Evolutionary conservation across 2,888 invertebrate genomes (phyloP), one percentile per base, ranked within the genome.

Genomic region (Apodemia hepburni): DNA sequence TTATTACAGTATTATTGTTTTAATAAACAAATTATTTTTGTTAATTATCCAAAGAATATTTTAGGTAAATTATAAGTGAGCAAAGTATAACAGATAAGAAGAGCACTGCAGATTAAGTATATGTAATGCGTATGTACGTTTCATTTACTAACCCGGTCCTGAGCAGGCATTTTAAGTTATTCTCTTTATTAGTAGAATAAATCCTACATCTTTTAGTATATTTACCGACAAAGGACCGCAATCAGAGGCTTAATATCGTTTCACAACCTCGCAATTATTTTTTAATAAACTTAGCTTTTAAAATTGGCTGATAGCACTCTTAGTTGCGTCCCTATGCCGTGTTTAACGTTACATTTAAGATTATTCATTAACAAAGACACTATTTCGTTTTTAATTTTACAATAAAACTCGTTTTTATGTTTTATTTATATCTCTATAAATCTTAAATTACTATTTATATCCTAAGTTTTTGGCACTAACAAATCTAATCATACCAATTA

Each of bases 381-480:
- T 91, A 90, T 81, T 89, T 90, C 89, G 89, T 89, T 88, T 85
- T 75, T 77, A 76, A 78, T 83, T 85, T 85, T 87, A 90, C 86
- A 87, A 84, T 87, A 85, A 82, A 77, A 77, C 75, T 78, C 73
- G 75, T 81, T 81, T 82, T 81, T 58, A n/a, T 69, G 74, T 69
- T 78, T 82, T 80, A 83, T 82, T 84, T 81, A 82, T 82, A 82
- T 72, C 74, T 81, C 87, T 85, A 87, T 82, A 81, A 86, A 76
- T 78, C 87, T 87, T 87, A 86, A 80, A 76, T 76, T 71, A 78
- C 82, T 81, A 83, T 85, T 82, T 87, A 86, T 85, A 84, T 42
- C 79, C 80, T 84, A 87, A 87, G 80, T 66, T 81, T 87, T 90
- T 91, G 90, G 91, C 91, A 91, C 90, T 87, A 90, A 89, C 77